Percentiles rank a stretch among this genome's conserved stretches.
Conservation (phyloP, 2,113 vertebrate species). For the Gallinago media region DNA sequence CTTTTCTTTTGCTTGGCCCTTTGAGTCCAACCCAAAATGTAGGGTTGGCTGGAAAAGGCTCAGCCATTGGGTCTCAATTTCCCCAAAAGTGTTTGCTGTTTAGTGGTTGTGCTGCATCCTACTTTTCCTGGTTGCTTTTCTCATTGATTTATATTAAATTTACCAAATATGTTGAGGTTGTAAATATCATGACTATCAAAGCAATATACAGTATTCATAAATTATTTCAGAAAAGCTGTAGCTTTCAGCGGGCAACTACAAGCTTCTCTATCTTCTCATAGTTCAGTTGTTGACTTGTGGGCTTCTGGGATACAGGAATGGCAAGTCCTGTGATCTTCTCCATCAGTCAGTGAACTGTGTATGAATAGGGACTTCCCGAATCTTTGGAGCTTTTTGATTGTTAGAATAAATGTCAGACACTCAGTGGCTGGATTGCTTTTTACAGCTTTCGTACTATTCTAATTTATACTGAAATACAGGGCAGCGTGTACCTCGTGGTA, state of each 20-base stretch:
- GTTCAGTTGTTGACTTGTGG: background rate
- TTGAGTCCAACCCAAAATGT: background rate
- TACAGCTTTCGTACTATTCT: background rate
- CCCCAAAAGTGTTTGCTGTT: rapidly evolving
- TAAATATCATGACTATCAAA: background rate
- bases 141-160: background rate
- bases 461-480: background rate
- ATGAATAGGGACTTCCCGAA: background rate
- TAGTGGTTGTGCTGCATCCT: background rate
- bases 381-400: background rate
- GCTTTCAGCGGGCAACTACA: background rate
- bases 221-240: background rate
- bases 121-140: background rate
- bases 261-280: background rate
- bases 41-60: background rate
- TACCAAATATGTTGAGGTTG: background rate
- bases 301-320: background rate
- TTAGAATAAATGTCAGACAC: background rate
- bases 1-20: background rate
- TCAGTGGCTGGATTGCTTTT: background rate
- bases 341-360: background rate
- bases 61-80: background rate
- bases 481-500: background rate
- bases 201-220: background rate
- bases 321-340: background rate